These are phyloP conservation scores for Hipposideros armiger DNA, from an alignment of 2,113 vertebrate genomes.

Conservation along the genomic window DNA sequence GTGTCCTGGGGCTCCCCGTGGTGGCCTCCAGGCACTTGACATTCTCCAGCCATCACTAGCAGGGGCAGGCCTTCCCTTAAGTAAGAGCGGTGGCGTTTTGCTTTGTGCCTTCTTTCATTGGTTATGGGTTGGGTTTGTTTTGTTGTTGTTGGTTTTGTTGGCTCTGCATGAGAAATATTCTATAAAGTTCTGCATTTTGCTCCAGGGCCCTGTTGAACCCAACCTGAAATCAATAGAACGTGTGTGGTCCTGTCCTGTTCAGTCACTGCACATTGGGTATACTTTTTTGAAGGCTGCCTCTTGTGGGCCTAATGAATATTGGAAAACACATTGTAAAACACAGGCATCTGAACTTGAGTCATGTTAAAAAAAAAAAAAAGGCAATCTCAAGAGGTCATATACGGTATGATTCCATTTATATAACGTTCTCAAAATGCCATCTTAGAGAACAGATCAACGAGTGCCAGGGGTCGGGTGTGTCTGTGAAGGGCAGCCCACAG, in stretches of 20 bases:
- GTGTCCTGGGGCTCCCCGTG: accelerated
- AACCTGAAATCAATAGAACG: background rate
- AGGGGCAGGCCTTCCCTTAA: background rate
- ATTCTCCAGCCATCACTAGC: background rate
- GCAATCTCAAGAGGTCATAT: background rate
- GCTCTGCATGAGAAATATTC: slow-evolving; percentile 60
- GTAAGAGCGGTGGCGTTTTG: background rate
- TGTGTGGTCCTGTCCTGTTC: slow-evolving; percentile 60
- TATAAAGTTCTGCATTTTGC: slow-evolving; percentile 64
- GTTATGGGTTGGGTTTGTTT: background rate
- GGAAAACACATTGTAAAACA: background rate
- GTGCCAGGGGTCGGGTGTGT: too few species aligned
- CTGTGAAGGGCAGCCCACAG: background rate
- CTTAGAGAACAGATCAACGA: background rate
- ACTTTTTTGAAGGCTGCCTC: background rate
- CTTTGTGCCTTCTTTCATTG: slow-evolving; percentile 45
- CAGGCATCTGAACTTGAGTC: background rate
- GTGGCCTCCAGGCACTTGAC: background rate
- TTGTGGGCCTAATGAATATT: background rate
- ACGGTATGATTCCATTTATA: background rate
- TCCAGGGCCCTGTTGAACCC: slow-evolving; percentile 66
- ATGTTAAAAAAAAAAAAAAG: background rate
- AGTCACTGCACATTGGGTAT: background rate
- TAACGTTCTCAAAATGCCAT: background rate
- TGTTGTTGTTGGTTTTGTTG: background rate